These are phyloP conservation scores for Brachionichthys hirsutus DNA, from an alignment of 2,113 vertebrate genomes.

Conservation along the genomic window DNA sequence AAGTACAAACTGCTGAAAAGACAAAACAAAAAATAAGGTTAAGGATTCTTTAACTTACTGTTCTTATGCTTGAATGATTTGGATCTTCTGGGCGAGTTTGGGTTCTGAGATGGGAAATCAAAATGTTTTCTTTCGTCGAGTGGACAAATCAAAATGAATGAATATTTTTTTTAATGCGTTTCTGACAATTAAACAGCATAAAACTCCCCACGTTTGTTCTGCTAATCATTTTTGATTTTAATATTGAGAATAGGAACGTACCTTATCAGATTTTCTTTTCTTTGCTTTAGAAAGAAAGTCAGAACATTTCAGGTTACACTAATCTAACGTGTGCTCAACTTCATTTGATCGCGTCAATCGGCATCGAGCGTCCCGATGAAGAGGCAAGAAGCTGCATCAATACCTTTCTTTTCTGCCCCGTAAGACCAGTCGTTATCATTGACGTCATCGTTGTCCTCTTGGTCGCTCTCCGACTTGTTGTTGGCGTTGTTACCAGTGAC, in stretches of 20 bases:
- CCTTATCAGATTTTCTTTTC: slow-evolving; percentile 98
- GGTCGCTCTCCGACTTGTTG: slow-evolving; percentile 98
- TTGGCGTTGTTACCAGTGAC: slow-evolving; percentile 97
- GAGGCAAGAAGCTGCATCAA: neutral
- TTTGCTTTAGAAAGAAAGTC: slow-evolving; percentile 80
- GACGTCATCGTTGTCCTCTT: slow-evolving; percentile 97
- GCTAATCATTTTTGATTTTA: neutral
- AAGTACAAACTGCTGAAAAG: neutral
- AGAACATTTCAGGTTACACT: neutral
- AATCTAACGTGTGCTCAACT: neutral
- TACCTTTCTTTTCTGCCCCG: slow-evolving; percentile 96
- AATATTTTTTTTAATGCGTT: neutral
- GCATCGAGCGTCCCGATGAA: neutral
- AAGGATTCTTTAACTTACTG: slow-evolving; percentile 75
- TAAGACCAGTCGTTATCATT: slow-evolving; percentile 99
- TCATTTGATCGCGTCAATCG: neutral
- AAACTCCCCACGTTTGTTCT: too few species aligned
- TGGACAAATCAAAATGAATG: neutral
- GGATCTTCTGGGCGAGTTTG: slow-evolving; percentile 96
- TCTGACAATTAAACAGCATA: neutral
- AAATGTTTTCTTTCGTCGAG: neutral
- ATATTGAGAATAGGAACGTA: slow-evolving; percentile 57
- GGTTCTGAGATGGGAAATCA: slow-evolving; percentile 81
- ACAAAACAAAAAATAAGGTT: too few species aligned
- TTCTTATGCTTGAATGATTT: slow-evolving; percentile 98